Base-by-base conservation (phyloP, 1,140 invertebrate genomes). In the Drosophila parabipectinata region DNA sequence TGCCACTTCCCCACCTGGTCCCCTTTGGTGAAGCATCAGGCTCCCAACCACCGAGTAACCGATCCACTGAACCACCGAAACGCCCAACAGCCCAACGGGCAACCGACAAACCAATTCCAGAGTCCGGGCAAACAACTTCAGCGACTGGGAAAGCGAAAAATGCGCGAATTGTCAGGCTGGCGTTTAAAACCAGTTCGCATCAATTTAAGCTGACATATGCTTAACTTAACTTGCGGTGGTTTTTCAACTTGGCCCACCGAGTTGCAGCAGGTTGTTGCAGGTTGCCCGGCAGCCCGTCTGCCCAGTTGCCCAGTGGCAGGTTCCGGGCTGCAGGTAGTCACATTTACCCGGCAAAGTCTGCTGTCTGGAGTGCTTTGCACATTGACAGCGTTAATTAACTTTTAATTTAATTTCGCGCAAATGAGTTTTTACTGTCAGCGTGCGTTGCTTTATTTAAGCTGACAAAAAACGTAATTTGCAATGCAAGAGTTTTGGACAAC, bases 331-430 rank as follows among this genome's bases (percentile, higher is more conserved):
- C 41, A 47, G 44, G 41, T 44, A 47, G 44, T 21, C 44, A 47
- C 44, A 21, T 18, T 21, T 21, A 9, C 15, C 44, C 18, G 44
- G 44, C 18, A 47, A 47, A 47, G 44, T 47, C 44, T 9, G 44
- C 39, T 58, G 60, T 21, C 54, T 87, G 69, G 61, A 85, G 83
- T 83, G 83, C 83, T 88, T 83, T 88, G 83, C 83, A 88, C 83
- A 88, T 88, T 88, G 83, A 89, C 84, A 88, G 83, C 83, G 83
- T 88, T 88, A 88, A 88, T 88, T 88, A 88, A 88, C 84, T 88
- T 88, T 88, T 88, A 88, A 88, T 88, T 88, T 88, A 88, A 88
- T 88, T 88, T 88, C 79, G 76, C 83, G 83, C 79, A 88, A 88
- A 88, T 88, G 76, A 88, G 83, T 88, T 88, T 88, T 88, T 77